Percentiles rank a stretch among this genome's conserved stretches.
phyloP scores from a whole-genome alignment of 2,113 vertebrate genomes.

The Colistium nudipinnis region DNA sequence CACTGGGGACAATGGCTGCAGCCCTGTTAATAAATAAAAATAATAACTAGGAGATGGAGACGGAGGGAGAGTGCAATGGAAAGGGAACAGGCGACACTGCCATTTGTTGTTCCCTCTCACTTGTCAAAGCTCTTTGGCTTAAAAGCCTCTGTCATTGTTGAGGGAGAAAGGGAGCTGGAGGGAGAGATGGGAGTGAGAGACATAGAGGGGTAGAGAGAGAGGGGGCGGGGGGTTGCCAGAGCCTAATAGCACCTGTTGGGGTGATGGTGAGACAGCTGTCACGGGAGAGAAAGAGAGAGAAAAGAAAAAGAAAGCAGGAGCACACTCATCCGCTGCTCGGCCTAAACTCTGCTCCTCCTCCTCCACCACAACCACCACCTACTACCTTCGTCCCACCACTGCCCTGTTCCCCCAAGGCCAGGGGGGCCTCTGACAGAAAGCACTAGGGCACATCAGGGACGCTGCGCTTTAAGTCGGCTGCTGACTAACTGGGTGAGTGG shows the following conservation, averaged over 20 bases:
- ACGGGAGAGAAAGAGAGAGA: conserved; percentile 25
- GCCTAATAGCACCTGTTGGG: conserved; percentile 91
- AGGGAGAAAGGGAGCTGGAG: conserved; percentile 58
- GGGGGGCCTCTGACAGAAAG: conserved; percentile 29
- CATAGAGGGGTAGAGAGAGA: conserved; percentile 33
- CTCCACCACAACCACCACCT: too few relatives aligned
- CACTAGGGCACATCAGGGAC: conserved; percentile 31
- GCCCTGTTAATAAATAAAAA: conserved; percentile 93
- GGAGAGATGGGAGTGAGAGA: conserved; percentile 49
- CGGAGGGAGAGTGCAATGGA: conserved; percentile 75
- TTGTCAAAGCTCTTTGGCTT: conserved; percentile 91
- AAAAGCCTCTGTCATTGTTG: conserved; percentile 91
- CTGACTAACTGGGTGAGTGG: conserved; percentile 54
- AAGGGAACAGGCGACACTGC: conserved; percentile 83
- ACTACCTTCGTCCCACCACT: conserved; percentile 17
- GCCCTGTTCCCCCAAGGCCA: conserved; percentile 32
- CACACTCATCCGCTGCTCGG: conserved; percentile 38
- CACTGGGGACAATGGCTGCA: conserved; percentile 85
- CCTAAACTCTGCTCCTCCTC: neutral
- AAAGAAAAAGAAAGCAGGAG: conserved; percentile 36
- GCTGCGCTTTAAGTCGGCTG: neutral
- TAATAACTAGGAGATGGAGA: conserved; percentile 86
- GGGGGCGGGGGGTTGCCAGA: conserved; percentile 53
- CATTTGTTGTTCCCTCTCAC: conserved; percentile 92
- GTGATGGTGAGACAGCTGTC: conserved; percentile 88